Base-by-base conservation (phyloP, 2,113 vertebrate species). In the Aramus guarauna region DNA sequence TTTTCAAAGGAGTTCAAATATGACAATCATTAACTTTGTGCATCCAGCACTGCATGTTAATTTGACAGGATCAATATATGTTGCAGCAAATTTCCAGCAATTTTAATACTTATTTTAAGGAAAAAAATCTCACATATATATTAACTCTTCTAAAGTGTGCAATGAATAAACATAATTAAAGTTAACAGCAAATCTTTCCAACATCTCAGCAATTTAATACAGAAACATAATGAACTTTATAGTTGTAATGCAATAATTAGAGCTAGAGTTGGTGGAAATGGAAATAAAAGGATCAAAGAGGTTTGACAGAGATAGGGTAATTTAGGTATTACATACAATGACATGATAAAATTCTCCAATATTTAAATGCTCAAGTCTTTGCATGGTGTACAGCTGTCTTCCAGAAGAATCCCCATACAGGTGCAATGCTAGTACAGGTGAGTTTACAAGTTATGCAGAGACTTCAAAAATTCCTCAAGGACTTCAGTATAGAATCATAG, bases 1-100 rank as follows among this genome's bases (percentile, higher is more conserved):
- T 86, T 92, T 95, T 89, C 72, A 89, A 60, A 94, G 71, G 15
- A 74, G 29, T 84, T 94, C 43, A 94, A 56, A 92, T 95, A 94
- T 84, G 76, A 81, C 75, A 60, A 41, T 78, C 77, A 82, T 88
- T 93, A 90, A 88, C 26, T 86, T 90, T 81, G 32, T 17, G 27
- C 45, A 81, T 62, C 52, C 39, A 89, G 34, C 26, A 59, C 26
- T 52, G 41, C 59, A 59, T 84, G 32, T 29, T 94, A 86, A 95
- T 89, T 92, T 71, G 24, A 39, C 16, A 71, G 15, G 21, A 74
- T 92, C 56, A 39, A 77, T 83, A 56, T 22, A 79, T 24, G 5
- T 80, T 93, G 20, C 41, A 67, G 14, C 7, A 59, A 67, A 89
- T 56, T 71, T 76, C 12, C 23, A 67, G 36, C 36, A 15, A 78